Evolutionary conservation across 2,797 vertebrate genomes (phyloP).

Genomic region (Sebastes miniatus): DNA sequence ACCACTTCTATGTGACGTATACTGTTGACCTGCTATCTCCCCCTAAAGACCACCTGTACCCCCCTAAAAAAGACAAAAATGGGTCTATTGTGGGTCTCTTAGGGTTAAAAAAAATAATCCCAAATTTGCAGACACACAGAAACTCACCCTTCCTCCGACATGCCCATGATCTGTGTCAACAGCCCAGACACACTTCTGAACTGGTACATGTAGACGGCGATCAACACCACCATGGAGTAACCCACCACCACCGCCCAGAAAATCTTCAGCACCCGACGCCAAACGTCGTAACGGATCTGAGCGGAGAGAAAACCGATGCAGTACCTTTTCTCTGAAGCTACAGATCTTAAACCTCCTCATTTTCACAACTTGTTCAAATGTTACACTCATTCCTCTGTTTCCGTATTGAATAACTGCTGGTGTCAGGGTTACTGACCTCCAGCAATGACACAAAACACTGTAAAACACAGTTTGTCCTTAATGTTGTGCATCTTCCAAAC

Average conservation of each 20-base stretch:
- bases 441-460: neutral
- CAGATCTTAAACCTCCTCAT: neutral
- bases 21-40: too few relatives aligned
- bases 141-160: slow-evolving; percentile 84
- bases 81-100: neutral
- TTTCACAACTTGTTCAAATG: neutral
- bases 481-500: neutral
- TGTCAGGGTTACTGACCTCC: neutral
- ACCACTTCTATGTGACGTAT: too few relatives aligned
- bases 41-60: too few relatives aligned
- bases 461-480: neutral
- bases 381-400: neutral
- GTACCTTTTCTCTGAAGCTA: neutral
- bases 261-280: slow-evolving; percentile 78
- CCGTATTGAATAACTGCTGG: neutral
- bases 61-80: neutral
- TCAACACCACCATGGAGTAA: slow-evolving; percentile 84
- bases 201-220: slow-evolving; percentile 83
- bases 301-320: neutral
- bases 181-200: slow-evolving; percentile 82
- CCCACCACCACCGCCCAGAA: slow-evolving; percentile 84
- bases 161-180: slow-evolving; percentile 81
- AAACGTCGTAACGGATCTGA: slow-evolving; percentile 74
- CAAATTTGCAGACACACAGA: neutral
- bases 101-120: too few relatives aligned